phyloP scores from a whole-genome alignment of 2,113 vertebrate species.

The Recurvirostra avosetta region DNA sequence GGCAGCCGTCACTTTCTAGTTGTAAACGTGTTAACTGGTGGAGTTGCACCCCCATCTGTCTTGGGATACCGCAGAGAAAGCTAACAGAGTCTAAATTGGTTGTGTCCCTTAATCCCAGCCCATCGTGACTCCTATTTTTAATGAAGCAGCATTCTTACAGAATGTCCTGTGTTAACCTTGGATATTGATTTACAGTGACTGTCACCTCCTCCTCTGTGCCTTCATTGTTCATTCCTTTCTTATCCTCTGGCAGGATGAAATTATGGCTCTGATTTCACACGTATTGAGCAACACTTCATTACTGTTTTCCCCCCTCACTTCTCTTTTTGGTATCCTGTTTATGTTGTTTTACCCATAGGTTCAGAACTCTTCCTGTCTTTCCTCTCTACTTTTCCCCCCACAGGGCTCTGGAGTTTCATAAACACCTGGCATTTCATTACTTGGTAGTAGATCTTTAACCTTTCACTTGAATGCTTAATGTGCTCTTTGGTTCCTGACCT shows the following conservation, averaged over 20 bases:
- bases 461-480: slow-evolving; percentile 35
- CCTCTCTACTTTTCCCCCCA: neutral
- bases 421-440: slow-evolving; percentile 67
- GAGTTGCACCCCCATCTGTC: neutral
- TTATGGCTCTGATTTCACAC: slow-evolving; percentile 27
- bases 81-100: neutral
- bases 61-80: neutral
- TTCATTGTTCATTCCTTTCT: slow-evolving; percentile 50
- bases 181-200: slow-evolving; percentile 11
- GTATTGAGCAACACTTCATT: slow-evolving; percentile 25
- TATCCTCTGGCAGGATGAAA: slow-evolving; percentile 52
- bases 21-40: neutral
- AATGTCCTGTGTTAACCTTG: slow-evolving; percentile 27
- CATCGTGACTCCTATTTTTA: neutral
- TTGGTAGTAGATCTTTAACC: slow-evolving; percentile 43
- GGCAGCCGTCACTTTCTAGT: neutral
- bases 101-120: neutral
- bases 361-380: slow-evolving; percentile 19
- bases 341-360: slow-evolving; percentile 39
- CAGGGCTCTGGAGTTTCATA: slow-evolving; percentile 58
- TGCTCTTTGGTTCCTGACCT: slow-evolving; percentile 41
- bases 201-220: neutral
- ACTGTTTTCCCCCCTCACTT: neutral
- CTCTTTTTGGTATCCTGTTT: slow-evolving; percentile 57
- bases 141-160: neutral